Conservation (phyloP, 2,113 vertebrate species). For the Melanerpes formicivorus region DNA sequence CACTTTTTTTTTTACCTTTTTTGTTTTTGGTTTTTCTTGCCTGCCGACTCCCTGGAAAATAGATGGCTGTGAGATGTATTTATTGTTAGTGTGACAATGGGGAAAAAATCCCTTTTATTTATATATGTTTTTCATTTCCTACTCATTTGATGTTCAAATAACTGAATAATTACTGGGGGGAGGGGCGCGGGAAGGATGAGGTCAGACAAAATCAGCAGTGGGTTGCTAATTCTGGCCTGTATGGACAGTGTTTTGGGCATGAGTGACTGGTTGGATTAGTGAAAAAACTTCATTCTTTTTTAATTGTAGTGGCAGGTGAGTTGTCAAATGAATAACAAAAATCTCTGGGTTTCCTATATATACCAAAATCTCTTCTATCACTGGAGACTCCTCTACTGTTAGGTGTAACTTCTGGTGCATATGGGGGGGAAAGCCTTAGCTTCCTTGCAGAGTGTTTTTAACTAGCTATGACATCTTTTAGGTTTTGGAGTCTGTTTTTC, state of each 20-base stretch:
- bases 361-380: too few relatives aligned
- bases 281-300: background rate
- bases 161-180: background rate
- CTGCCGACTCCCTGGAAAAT: background rate
- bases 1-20: background rate
- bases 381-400: background rate
- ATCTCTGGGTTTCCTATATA: background rate
- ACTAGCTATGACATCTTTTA: background rate
- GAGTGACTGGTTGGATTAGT: background rate
- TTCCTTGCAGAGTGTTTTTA: background rate
- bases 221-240: background rate
- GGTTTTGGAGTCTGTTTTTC: background rate
- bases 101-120: background rate
- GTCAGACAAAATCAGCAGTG: background rate
- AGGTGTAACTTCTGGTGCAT: background rate
- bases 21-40: background rate
- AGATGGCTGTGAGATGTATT: background rate
- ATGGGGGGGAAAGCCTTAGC: background rate
- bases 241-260: background rate
- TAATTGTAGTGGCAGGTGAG: background rate
- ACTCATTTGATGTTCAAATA: background rate
- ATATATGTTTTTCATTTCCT: background rate
- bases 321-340: background rate
- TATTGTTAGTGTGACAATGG: background rate
- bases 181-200: background rate